A percentile compares a stretch with the other conserved stretches of the same genome.
Evolutionary conservation across 2,113 vertebrate species (phyloP).

Genomic region (Dromiciops gliroides): DNA sequence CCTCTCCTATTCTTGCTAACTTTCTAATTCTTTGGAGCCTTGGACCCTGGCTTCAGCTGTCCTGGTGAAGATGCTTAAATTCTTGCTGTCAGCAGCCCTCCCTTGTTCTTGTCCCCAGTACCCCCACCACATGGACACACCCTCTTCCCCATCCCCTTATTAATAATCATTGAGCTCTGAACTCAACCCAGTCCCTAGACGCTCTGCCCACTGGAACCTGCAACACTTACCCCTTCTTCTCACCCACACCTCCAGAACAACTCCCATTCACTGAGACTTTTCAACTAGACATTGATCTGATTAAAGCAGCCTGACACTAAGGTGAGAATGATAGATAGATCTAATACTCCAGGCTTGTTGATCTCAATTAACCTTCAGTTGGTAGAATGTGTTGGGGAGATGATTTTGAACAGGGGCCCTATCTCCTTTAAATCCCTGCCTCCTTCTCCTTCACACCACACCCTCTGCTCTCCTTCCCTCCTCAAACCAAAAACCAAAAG

Average conservation of each 20-base stretch:
- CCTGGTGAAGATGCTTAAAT: not conserved
- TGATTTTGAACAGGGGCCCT: not conserved
- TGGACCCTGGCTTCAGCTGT: not conserved
- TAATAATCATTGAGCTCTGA: not conserved
- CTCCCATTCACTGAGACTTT: not conserved
- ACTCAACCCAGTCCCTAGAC: not conserved
- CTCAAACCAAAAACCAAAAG: not conserved
- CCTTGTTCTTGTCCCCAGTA: not conserved
- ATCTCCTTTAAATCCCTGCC: not conserved
- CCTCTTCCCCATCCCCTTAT: not conserved
- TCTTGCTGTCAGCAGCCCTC: not conserved
- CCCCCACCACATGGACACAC: not conserved
- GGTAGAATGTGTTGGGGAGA: not conserved
- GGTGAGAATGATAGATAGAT: not conserved
- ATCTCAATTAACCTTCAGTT: not conserved
- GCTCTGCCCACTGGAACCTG: not conserved
- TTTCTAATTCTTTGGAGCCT: not conserved
- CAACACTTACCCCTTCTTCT: not conserved
- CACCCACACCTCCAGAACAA: not conserved
- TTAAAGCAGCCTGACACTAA: not conserved
- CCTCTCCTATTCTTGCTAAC: not conserved
- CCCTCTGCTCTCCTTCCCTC: not conserved
- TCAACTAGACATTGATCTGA: not conserved
- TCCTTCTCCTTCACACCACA: not conserved
- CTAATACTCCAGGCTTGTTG: not conserved